Conservation (phyloP, 2,797 vertebrate species). For the Microcaecilia unicolor region DNA sequence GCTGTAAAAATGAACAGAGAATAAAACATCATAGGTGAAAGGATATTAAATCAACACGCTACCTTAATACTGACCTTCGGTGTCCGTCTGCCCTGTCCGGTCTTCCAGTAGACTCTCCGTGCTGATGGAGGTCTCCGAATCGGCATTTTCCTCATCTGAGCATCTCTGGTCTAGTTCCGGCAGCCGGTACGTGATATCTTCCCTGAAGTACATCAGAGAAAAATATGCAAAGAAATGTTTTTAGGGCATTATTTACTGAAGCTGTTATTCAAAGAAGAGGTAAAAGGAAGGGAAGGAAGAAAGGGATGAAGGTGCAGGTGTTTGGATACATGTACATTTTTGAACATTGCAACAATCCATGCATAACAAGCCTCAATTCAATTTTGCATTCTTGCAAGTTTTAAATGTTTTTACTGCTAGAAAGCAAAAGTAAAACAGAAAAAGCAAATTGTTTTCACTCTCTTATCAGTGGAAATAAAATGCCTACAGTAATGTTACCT, state of each 20-base stretch:
- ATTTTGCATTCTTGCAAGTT: too few species aligned
- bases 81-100: constrained; percentile 53
- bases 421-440: too few species aligned
- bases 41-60: constrained; percentile 37
- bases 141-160: constrained; percentile 90
- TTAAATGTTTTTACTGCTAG: too few species aligned
- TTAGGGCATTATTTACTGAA: not conserved
- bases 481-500: too few species aligned
- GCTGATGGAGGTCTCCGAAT: constrained; percentile 87
- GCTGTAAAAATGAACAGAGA: too few species aligned
- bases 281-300: too few species aligned
- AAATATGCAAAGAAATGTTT: not conserved
- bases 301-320: not conserved
- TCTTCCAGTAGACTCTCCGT: constrained; percentile 91
- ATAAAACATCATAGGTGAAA: too few species aligned
- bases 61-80: constrained; percentile 85
- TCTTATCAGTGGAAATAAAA: too few species aligned
- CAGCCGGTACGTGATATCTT: constrained; percentile 85
- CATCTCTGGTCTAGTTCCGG: constrained; percentile 90
- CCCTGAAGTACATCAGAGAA: constrained; percentile 49
- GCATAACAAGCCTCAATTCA: not conserved
- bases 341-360: not conserved
- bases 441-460: too few species aligned
- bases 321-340: not conserved
- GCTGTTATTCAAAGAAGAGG: not conserved